A percentile compares a stretch with the other conserved stretches of the same genome.
These are phyloP conservation scores for Gasterosteus nipponicus DNA, from an alignment of 2,113 vertebrate genomes.

Conservation along the genomic window DNA sequence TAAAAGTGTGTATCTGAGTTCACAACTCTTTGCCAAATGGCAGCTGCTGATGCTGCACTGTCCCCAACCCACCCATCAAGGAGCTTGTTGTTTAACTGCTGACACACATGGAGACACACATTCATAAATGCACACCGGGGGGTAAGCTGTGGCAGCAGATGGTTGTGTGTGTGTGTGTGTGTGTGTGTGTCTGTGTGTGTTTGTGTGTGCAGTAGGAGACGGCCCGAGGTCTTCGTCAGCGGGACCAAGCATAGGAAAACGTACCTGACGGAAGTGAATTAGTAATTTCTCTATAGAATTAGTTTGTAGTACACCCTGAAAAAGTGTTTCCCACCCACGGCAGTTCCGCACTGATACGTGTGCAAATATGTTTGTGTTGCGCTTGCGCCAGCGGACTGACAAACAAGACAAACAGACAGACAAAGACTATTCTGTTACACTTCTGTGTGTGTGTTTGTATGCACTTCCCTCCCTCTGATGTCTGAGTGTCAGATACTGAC, in stretches of 20 bases:
- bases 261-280: neutral
- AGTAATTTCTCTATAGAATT: neutral
- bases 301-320: neutral
- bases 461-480: neutral
- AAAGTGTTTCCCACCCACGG: too few relatives aligned
- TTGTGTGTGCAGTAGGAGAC: neutral
- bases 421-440: too few relatives aligned
- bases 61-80: neutral
- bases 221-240: conserved; percentile 24
- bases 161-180: conserved; percentile 17
- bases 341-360: too few relatives aligned
- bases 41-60: neutral
- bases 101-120: conserved; percentile 38
- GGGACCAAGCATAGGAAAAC: neutral
- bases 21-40: neutral
- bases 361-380: too few relatives aligned
- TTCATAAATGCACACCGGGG: conserved; percentile 36
- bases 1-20: neutral
- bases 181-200: neutral
- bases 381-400: too few relatives aligned
- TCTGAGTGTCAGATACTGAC: neutral
- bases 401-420: too few relatives aligned
- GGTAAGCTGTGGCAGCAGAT: conserved; percentile 47
- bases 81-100: conserved; percentile 34
- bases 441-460: too few relatives aligned